These are phyloP conservation scores for Zenarchopterus dispar DNA, from an alignment of 2,797 vertebrate species.

Conservation along the genomic window DNA sequence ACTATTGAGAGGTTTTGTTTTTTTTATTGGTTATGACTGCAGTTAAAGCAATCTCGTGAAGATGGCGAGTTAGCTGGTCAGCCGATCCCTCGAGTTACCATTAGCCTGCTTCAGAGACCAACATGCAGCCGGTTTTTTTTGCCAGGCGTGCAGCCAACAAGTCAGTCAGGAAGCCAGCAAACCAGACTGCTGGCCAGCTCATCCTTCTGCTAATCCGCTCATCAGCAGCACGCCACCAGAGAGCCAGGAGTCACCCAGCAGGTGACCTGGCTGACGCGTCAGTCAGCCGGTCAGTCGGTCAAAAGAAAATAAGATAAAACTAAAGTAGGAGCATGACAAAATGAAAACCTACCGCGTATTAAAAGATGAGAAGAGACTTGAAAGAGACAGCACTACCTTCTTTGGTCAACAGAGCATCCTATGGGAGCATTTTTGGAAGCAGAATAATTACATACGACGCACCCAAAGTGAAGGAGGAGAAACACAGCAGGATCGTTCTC, in stretches of 20 bases:
- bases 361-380: neutral
- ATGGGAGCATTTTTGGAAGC: conserved; percentile 41
- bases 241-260: conserved; percentile 21
- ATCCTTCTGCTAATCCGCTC: conserved; percentile 53
- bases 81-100: conserved; percentile 44
- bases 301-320: neutral
- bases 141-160: conserved; percentile 44
- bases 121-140: conserved; percentile 44
- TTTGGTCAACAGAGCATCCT: conserved; percentile 21
- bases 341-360: neutral
- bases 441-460: conserved; percentile 54
- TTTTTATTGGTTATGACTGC: conserved; percentile 6
- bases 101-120: conserved; percentile 32
- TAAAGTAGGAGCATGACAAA: neutral
- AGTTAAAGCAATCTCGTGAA: no score
- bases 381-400: neutral
- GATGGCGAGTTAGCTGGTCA: conserved; percentile 53
- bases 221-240: conserved; percentile 42
- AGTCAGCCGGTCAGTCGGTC: conserved; percentile 1
- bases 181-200: conserved; percentile 23
- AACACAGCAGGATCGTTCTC: conserved; percentile 19
- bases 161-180: conserved; percentile 37
- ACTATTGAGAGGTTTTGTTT: neutral
- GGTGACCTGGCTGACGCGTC: conserved; percentile 24
- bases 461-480: conserved; percentile 21